Evolutionary conservation across 2,113 vertebrate species (phyloP).

Genomic region (Columba livia): DNA sequence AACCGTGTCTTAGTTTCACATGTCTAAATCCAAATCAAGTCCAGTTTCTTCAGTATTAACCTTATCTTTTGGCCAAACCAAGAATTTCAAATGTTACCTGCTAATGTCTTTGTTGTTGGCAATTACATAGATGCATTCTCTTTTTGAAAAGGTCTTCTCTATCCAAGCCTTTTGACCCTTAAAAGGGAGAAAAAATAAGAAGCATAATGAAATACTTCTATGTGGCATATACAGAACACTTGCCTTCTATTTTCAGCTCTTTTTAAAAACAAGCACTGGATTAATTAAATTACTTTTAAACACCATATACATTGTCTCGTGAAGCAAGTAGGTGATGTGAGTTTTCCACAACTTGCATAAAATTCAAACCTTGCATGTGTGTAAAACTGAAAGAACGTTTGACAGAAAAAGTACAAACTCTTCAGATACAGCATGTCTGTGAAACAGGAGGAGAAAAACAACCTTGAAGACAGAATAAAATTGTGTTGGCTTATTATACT

Average conservation of each 20-base stretch:
- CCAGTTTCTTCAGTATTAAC: background rate
- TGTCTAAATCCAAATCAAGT: background rate
- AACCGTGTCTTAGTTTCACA: background rate
- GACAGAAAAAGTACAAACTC: background rate
- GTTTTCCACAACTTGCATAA: background rate
- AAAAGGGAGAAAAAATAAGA: constrained; percentile 7
- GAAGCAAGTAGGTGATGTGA: background rate
- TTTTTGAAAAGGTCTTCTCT: constrained; percentile 92
- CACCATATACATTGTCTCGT: background rate
- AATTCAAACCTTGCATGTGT: background rate
- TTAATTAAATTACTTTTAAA: background rate
- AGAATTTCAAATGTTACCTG: constrained; percentile 77
- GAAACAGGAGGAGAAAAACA: background rate
- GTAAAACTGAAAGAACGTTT: background rate
- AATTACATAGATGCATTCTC: constrained; percentile 90
- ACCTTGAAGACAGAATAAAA: background rate
- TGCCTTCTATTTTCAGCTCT: background rate
- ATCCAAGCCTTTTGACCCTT: constrained; percentile 94
- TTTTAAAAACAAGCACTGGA: background rate
- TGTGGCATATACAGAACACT: background rate
- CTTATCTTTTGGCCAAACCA: background rate
- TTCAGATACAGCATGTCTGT: background rate
- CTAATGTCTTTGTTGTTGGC: constrained; percentile 86
- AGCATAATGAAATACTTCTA: background rate
- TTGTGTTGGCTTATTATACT: background rate